Evolutionary conservation across 2,797 vertebrate genomes (phyloP).

Genomic region (Acridotheres tristis): DNA sequence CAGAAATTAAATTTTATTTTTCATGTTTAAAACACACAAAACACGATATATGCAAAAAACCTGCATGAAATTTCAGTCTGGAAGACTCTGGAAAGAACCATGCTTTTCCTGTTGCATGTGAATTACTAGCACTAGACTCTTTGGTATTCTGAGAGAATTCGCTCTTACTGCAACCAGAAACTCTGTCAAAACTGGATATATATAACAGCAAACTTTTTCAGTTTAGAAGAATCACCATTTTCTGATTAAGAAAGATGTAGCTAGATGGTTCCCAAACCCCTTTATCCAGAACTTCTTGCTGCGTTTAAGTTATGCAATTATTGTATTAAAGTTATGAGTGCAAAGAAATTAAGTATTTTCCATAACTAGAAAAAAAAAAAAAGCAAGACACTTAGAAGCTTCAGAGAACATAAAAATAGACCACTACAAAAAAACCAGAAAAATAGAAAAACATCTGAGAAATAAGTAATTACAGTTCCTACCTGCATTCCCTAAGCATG

Average conservation of each 20-base stretch:
- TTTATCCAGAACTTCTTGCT: not conserved
- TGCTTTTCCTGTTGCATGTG: not conserved
- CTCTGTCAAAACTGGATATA: not conserved
- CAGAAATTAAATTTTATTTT: not conserved
- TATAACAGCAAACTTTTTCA: not conserved
- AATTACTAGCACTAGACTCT: not conserved
- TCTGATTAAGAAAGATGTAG: not conserved
- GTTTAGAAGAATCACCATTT: not conserved
- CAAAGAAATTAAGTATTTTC: not conserved
- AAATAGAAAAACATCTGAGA: not conserved
- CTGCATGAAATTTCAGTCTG: not conserved
- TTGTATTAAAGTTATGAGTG: not conserved
- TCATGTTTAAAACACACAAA: not conserved
- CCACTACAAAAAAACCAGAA: not conserved
- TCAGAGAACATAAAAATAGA: not conserved
- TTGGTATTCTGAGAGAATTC: not conserved
- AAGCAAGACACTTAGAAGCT: not conserved
- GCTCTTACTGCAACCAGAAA: not conserved
- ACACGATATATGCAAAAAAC: not conserved
- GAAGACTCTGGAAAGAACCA: not conserved
- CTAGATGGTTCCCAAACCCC: not conserved
- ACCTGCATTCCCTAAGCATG: constrained; percentile 52
- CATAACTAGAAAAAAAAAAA: not conserved
- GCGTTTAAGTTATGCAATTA: not conserved
- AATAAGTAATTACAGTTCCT: not conserved